Evolutionary conservation across 2,113 vertebrate species (phyloP).

Genomic region (Leiothrix lutea): DNA sequence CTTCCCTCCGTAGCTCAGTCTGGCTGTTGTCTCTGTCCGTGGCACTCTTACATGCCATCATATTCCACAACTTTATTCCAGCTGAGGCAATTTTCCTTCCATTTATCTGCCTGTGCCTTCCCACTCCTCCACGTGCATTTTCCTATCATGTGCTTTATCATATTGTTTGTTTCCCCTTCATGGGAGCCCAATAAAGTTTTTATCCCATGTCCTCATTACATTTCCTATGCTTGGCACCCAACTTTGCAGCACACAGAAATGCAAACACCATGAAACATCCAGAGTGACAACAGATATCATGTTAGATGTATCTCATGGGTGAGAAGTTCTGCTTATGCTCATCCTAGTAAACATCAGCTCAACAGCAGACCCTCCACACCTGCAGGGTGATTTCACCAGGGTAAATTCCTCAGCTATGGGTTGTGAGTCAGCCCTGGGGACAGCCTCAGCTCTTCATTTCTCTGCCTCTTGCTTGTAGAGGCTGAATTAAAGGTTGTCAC

Average conservation of each 20-base stretch:
- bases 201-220: not conserved
- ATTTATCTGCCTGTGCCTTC: not conserved
- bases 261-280: not conserved
- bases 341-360: not conserved
- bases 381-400: not conserved
- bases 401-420: not conserved
- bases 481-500: not conserved
- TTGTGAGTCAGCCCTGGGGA: not conserved
- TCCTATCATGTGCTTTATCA: not conserved
- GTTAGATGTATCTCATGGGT: not conserved
- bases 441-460: not conserved
- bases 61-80: not conserved
- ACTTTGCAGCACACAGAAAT: not conserved
- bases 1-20: not conserved
- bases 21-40: not conserved
- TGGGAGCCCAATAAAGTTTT: conserved; percentile 25
- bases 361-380: not conserved
- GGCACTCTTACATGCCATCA: not conserved
- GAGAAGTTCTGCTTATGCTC: not conserved
- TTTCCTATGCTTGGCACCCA: not conserved
- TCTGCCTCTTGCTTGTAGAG: not conserved
- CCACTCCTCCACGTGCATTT: not conserved
- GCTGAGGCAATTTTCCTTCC: not conserved
- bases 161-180: not conserved
- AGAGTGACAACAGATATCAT: not conserved